A percentile compares a stretch with the other conserved stretches of the same genome.
Conservation (phyloP, 1,140 invertebrate genomes). For the Scaptodrosophila lebanonensis region DNA sequence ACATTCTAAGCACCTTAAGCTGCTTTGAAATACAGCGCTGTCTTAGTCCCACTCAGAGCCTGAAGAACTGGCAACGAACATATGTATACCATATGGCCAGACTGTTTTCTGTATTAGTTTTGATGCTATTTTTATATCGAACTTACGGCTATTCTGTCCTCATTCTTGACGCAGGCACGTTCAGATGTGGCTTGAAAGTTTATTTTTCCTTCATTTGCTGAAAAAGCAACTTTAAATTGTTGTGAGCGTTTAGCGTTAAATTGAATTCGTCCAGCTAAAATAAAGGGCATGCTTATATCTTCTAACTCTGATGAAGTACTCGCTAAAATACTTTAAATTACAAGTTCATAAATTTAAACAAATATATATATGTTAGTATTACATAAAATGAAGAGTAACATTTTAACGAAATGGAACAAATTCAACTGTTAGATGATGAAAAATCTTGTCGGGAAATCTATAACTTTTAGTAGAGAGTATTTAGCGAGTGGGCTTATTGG, state of each 20-base stretch:
- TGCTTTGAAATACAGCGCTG: constrained; percentile 34
- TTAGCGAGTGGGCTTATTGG: too few relatives aligned
- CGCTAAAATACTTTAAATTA: too few relatives aligned
- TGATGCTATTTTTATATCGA: constrained; percentile 10
- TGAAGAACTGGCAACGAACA: constrained; percentile 10
- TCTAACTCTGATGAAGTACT: too few relatives aligned
- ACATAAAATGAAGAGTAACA: too few relatives aligned
- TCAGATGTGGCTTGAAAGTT: neutral
- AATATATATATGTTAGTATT: too few relatives aligned
- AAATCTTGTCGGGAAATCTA: too few relatives aligned
- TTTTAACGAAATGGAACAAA: too few relatives aligned
- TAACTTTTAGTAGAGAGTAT: too few relatives aligned
- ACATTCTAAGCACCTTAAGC: constrained; percentile 71
- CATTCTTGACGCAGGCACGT: neutral
- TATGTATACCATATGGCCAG: constrained; percentile 34
- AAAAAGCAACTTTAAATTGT: constrained; percentile 20
- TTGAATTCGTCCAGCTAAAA: constrained; percentile 14
- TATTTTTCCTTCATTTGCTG: constrained; percentile 4
- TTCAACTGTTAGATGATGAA: too few relatives aligned
- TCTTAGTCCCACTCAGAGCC: constrained; percentile 8
- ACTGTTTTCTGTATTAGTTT: neutral
- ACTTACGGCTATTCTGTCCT: constrained; percentile 12
- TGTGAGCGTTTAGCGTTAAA: constrained; percentile 9
- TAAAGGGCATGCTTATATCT: too few relatives aligned
- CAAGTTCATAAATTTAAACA: too few relatives aligned